Conservation (phyloP, 2,888 invertebrate species). For the Macaria liturata region DNA sequence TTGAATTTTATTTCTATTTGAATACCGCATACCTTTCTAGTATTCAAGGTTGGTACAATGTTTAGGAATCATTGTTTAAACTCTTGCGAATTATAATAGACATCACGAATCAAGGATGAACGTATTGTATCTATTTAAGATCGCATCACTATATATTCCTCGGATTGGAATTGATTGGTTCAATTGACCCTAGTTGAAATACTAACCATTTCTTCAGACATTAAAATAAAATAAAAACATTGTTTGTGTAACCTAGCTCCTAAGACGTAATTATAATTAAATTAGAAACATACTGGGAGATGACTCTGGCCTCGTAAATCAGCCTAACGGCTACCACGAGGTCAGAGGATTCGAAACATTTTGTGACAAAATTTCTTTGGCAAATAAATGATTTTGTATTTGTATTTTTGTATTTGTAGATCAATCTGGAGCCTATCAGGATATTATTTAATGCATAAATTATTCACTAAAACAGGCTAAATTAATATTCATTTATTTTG, state of each 20-base stretch:
- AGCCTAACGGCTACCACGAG: no score
- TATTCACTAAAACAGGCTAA: not conserved
- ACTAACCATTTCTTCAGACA: slow-evolving; percentile 8
- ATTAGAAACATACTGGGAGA: no score
- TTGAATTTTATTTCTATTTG: slow-evolving; percentile 5
- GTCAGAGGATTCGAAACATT: no score
- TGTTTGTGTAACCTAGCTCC: no score
- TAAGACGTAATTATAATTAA: no score
- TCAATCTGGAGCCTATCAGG: slow-evolving; percentile 15
- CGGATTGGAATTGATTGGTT: slow-evolving; percentile 25
- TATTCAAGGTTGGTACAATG: not conserved
- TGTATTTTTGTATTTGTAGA: no score
- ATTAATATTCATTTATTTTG: not conserved
- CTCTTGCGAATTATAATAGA: slow-evolving; percentile 26
- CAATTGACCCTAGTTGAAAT: slow-evolving; percentile 43
- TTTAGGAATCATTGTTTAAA: not conserved
- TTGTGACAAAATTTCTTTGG: no score
- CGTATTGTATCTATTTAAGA: slow-evolving; percentile 28
- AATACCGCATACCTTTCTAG: slow-evolving; percentile 4
- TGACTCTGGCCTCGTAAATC: no score
- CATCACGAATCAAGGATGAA: slow-evolving; percentile 38
- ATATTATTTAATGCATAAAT: not conserved
- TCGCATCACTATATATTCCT: slow-evolving; percentile 12
- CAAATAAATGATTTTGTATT: no score
- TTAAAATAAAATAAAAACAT: no score